These are phyloP conservation scores for Diarsia dahlii DNA, from an alignment of 2,888 invertebrate species.

Conservation along the genomic window DNA sequence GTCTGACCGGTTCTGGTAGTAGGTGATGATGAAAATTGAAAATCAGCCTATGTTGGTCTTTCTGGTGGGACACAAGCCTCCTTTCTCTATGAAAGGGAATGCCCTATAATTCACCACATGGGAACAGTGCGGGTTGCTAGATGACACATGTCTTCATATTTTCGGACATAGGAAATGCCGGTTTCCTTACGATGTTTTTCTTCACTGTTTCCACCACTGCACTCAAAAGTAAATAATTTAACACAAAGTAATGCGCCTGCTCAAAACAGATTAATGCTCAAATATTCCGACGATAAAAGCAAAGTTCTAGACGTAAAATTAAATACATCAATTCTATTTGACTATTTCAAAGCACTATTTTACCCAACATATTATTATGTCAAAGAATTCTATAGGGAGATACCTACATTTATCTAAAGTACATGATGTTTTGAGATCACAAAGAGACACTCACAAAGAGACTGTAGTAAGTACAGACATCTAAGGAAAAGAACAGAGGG, in stretches of 20 bases:
- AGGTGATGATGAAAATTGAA: not conserved
- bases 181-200: too few species aligned
- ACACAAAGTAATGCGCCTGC: too few species aligned
- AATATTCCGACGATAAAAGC: not conserved
- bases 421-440: not conserved
- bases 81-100: too few species aligned
- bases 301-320: not conserved
- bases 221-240: too few species aligned
- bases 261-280: not conserved
- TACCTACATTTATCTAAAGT: constrained; percentile 17
- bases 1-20: not conserved
- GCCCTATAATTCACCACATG: too few species aligned
- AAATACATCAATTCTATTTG: not conserved
- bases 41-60: too few species aligned
- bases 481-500: constrained; percentile 4
- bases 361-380: not conserved
- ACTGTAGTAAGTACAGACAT: not conserved
- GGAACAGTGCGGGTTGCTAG: too few species aligned
- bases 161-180: too few species aligned
- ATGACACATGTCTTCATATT: too few species aligned
- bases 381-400: not conserved
- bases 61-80: too few species aligned
- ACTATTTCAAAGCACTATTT: not conserved
- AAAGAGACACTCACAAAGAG: constrained; percentile 16
- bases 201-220: too few species aligned